Percentiles rank a stretch among this genome's conserved stretches.
Conservation (phyloP, 2,113 vertebrate species). For the Anolis sagrei region DNA sequence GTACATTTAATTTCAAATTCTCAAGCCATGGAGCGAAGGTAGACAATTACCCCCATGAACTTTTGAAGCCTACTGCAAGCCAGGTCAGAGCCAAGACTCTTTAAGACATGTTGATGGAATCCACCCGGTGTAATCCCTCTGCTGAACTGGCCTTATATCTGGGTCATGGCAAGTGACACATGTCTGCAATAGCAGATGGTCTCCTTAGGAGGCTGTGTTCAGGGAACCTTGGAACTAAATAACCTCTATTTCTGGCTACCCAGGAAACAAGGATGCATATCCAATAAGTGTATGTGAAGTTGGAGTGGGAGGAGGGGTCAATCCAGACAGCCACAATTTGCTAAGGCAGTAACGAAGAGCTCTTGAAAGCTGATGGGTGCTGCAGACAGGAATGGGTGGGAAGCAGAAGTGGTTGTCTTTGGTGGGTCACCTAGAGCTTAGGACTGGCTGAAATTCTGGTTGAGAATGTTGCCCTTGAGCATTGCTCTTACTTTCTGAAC, state of each 20-base stretch:
- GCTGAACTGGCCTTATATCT: constrained; percentile 36
- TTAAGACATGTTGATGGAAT: background rate
- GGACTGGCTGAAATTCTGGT: background rate
- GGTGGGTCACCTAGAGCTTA: background rate
- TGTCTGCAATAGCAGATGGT: constrained; percentile 32
- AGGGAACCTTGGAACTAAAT: constrained; percentile 37
- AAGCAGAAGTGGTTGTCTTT: background rate
- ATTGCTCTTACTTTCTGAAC: background rate
- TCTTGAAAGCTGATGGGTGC: background rate
- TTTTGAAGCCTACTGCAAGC: background rate
- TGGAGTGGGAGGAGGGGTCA: background rate
- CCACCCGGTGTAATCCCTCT: constrained; percentile 28
- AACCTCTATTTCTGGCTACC: background rate
- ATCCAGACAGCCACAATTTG: background rate
- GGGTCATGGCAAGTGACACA: constrained; percentile 25
- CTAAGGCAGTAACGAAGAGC: background rate
- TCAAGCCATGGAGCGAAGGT: background rate
- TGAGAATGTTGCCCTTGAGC: background rate
- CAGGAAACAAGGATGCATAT: background rate
- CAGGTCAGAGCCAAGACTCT: background rate
- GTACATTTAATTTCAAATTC: background rate
- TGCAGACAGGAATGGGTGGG: background rate
- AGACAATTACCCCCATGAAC: background rate
- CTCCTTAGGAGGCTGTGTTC: constrained; percentile 22
- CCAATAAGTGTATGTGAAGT: background rate